Percentiles rank a stretch among this genome's conserved stretches.
These are phyloP conservation scores for Xanthorhoe spadicearia DNA, from an alignment of 2,888 invertebrate genomes.

Conservation along the genomic window DNA sequence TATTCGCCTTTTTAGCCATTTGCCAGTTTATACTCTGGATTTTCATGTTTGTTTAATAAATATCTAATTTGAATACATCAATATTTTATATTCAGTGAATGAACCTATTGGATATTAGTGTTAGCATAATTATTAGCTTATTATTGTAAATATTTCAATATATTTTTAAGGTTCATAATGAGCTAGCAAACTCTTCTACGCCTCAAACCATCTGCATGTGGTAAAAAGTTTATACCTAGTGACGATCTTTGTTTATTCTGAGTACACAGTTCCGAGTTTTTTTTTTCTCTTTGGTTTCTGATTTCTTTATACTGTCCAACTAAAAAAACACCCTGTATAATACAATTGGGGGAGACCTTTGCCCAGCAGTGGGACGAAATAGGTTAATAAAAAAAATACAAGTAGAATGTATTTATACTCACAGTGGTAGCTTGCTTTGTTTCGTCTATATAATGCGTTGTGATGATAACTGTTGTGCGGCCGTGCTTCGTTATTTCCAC, in stretches of 20 bases:
- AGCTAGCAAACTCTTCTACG: no score
- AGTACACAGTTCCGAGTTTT: no score
- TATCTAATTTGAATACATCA: slow-evolving; percentile 30
- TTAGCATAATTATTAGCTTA: not conserved
- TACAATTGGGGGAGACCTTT: no score
- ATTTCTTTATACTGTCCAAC: no score
- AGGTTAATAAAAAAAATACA: no score
- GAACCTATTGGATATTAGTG: slow-evolving; percentile 11
- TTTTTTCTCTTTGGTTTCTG: no score
- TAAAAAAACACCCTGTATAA: no score
- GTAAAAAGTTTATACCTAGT: no score
- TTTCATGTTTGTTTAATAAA: slow-evolving; percentile 25
- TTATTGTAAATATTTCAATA: not conserved
- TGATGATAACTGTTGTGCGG: slow-evolving; percentile 92
- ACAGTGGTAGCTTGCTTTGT: slow-evolving; percentile 92
- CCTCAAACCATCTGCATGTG: no score
- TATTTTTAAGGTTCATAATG: not conserved
- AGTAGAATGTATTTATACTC: slow-evolving; percentile 65
- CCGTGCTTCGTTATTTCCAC: slow-evolving; percentile 91
- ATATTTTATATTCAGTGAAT: slow-evolving; percentile 26
- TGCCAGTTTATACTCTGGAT: slow-evolving; percentile 14
- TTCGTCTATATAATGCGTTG: slow-evolving; percentile 95
- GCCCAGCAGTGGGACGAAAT: no score
- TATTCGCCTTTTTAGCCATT: slow-evolving; percentile 19
- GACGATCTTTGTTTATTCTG: no score